phyloP scores from a whole-genome alignment of 2,797 vertebrate genomes.

The Parambassis ranga region DNA sequence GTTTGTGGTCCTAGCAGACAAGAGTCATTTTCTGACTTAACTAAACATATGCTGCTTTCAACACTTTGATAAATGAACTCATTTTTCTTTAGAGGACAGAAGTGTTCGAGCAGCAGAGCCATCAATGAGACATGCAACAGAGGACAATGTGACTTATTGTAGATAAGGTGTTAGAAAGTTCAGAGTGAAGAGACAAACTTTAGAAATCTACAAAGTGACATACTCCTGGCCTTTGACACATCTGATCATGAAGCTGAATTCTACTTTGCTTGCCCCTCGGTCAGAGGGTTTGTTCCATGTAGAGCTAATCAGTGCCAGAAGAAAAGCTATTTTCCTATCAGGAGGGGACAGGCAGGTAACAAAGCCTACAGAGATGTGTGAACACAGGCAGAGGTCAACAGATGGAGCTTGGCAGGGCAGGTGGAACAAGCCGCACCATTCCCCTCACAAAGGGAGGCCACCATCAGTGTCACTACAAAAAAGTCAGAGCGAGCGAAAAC shows the following conservation, averaged over 20 bases:
- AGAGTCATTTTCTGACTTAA: slow-evolving; percentile 13
- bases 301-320: slow-evolving; percentile 9
- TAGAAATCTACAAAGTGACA: background rate
- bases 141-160: slow-evolving; percentile 1
- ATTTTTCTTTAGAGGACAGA: slow-evolving; percentile 15
- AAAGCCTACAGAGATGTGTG: slow-evolving; percentile 26
- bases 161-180: slow-evolving; percentile 3
- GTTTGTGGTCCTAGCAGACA: background rate
- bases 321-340: slow-evolving; percentile 15
- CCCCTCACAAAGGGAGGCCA: slow-evolving; percentile 5
- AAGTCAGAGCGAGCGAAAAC: background rate
- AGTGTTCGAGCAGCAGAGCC: background rate
- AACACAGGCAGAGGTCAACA: slow-evolving; percentile 34
- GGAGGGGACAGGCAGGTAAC: slow-evolving; percentile 13
- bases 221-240: too few relatives aligned
- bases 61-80: slow-evolving; percentile 6
- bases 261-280: slow-evolving; percentile 5
- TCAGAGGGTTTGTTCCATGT: slow-evolving; percentile 10
- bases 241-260: background rate
- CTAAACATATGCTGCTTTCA: slow-evolving; percentile 17
- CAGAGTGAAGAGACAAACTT: slow-evolving; percentile 4
- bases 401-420: slow-evolving; percentile 39
- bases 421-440: slow-evolving; percentile 15
- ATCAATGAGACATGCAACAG: background rate
- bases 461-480: slow-evolving; percentile 9